phyloP scores from a whole-genome alignment of 1,140 invertebrate species.

The Hermatobates lingyangjiaoensis region DNA sequence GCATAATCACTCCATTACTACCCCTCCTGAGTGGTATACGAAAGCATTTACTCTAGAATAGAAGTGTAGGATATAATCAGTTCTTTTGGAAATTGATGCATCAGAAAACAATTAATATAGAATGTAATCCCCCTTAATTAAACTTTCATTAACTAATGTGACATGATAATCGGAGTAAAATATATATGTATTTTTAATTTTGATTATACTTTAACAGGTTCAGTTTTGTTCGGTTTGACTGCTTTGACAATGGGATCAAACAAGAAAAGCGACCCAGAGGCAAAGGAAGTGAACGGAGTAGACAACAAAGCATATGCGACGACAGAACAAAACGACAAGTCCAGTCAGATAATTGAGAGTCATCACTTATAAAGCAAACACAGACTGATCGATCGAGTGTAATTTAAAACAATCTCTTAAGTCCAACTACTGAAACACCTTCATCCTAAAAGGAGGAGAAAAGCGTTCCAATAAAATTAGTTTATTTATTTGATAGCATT shows the following conservation, averaged over 20 bases:
- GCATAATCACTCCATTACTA: no score
- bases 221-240: slow-evolving; percentile 18
- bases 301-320: slow-evolving; percentile 19
- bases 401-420: no score
- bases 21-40: no score
- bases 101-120: not conserved
- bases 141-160: not conserved
- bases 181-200: not conserved
- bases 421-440: no score
- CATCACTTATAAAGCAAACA: slow-evolving; percentile 16
- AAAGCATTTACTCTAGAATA: no score
- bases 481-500: no score
- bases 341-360: slow-evolving; percentile 12
- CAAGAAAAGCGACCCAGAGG: slow-evolving; percentile 12
- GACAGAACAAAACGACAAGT: slow-evolving; percentile 14
- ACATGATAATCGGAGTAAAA: not conserved
- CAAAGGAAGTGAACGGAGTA: slow-evolving; percentile 15
- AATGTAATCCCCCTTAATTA: not conserved
- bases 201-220: slow-evolving; percentile 13
- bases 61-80: not conserved
- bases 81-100: not conserved
- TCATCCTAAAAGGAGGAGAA: no score
- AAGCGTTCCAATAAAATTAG: no score
- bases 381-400: no score
- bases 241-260: slow-evolving; percentile 16